phyloP scores from a whole-genome alignment of 2,113 vertebrate species.

The Colistium nudipinnis region DNA sequence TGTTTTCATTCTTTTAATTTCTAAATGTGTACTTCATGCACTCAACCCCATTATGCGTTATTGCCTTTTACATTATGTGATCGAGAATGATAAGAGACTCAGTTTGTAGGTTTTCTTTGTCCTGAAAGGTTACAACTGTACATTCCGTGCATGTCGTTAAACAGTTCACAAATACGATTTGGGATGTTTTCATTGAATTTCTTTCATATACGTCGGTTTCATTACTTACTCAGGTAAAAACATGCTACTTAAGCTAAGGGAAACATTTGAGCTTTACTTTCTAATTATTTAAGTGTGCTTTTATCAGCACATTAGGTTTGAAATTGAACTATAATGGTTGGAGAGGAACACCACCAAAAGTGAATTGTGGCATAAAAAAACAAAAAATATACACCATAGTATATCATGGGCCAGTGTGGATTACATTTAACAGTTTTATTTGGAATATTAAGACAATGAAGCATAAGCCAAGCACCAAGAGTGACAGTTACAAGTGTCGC shows the following conservation, averaged over 20 bases:
- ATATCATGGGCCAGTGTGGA: constrained; percentile 69
- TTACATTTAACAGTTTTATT: constrained; percentile 86
- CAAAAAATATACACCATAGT: constrained; percentile 16
- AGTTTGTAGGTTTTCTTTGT: no score
- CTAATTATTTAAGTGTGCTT: background rate
- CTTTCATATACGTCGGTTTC: background rate
- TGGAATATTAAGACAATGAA: constrained; percentile 88
- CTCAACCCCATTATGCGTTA: background rate
- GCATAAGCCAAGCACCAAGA: constrained; percentile 86
- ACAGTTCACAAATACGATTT: background rate
- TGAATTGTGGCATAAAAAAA: background rate
- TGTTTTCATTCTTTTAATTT: background rate
- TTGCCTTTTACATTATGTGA: no score
- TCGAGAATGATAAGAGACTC: no score
- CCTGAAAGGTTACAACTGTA: background rate
- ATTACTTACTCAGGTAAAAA: background rate
- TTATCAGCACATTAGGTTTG: background rate
- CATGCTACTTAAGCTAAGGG: background rate
- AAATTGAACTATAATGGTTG: background rate
- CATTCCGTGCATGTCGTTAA: background rate
- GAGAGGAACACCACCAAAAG: background rate
- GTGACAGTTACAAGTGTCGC: constrained; percentile 83
- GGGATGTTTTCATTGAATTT: background rate
- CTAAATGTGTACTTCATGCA: background rate
- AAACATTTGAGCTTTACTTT: background rate